Evolutionary conservation across 1,140 invertebrate species (phyloP).

Genomic region (Drosophila micromelanica): DNA sequence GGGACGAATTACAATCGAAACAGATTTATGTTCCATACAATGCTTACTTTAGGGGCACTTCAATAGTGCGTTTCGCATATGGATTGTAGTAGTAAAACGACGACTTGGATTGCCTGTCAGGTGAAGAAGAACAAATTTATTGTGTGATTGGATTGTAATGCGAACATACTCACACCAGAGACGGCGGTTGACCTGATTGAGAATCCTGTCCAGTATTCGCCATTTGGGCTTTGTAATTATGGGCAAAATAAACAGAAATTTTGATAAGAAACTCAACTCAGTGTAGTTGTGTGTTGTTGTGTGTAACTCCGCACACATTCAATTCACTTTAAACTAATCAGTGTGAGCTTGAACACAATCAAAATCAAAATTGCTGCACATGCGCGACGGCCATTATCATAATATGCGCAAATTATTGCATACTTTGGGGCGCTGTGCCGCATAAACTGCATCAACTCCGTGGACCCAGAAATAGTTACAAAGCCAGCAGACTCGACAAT

Average conservation of each 20-base stretch:
- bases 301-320: conserved; percentile 45
- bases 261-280: conserved; percentile 70
- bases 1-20: neutral
- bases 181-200: neutral
- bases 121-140: neutral
- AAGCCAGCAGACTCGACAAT: conserved; percentile 11
- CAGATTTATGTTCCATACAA: neutral
- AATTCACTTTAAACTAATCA: conserved; percentile 66
- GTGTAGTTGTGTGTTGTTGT: conserved; percentile 19
- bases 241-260: conserved; percentile 22
- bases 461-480: conserved; percentile 16
- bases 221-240: conserved; percentile 12
- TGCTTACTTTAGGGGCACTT: conserved; percentile 60
- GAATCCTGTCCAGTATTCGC: conserved; percentile 6
- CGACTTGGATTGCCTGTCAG: conserved; percentile 38
- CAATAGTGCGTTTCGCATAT: conserved; percentile 62
- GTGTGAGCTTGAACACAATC: conserved; percentile 23
- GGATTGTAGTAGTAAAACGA: conserved; percentile 64
- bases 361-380: conserved; percentile 66
- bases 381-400: conserved; percentile 66
- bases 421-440: conserved; percentile 31
- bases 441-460: conserved; percentile 57
- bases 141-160: too few species aligned
- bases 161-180: conserved; percentile 37
- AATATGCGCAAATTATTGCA: conserved; percentile 66